These are phyloP conservation scores for Prostheceraeus crozeri DNA, from an alignment of 2,888 invertebrate genomes.

Conservation along the genomic window DNA sequence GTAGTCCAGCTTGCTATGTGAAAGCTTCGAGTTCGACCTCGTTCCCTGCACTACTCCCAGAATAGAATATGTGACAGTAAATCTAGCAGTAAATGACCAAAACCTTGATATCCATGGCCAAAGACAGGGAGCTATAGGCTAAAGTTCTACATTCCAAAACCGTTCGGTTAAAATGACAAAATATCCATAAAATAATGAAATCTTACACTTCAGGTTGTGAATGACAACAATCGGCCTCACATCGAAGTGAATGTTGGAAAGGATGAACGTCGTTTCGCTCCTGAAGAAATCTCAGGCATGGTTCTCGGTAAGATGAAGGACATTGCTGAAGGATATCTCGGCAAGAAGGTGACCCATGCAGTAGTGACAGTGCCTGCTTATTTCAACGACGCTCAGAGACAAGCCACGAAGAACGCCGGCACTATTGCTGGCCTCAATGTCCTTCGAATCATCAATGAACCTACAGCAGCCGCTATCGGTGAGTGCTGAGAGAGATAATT, in stretches of 20 bases:
- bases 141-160: no score
- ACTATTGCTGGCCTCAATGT: conserved; percentile 76
- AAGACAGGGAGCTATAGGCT: no score
- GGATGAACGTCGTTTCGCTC: conserved; percentile 71
- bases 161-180: no score
- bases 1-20: no score
- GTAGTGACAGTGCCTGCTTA: conserved; percentile 58
- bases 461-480: conserved; percentile 65
- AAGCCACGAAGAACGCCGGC: conserved; percentile 77
- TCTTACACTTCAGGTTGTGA: conserved; percentile 31
- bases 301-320: conserved; percentile 82
- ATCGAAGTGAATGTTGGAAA: conserved; percentile 42
- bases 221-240: conserved; percentile 35
- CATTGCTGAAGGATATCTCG: conserved; percentile 61
- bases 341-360: conserved; percentile 61
- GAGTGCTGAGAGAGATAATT: no score
- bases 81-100: no score
- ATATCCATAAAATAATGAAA: no score
- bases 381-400: conserved; percentile 56
- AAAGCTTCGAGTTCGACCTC: no score
- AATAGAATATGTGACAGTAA: no score
- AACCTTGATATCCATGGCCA: no score
- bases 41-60: no score
- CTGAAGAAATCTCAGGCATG: conserved; percentile 86
- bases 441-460: conserved; percentile 70